Conservation (phyloP, 1,140 invertebrate genomes). For the Cydia pomonella region DNA sequence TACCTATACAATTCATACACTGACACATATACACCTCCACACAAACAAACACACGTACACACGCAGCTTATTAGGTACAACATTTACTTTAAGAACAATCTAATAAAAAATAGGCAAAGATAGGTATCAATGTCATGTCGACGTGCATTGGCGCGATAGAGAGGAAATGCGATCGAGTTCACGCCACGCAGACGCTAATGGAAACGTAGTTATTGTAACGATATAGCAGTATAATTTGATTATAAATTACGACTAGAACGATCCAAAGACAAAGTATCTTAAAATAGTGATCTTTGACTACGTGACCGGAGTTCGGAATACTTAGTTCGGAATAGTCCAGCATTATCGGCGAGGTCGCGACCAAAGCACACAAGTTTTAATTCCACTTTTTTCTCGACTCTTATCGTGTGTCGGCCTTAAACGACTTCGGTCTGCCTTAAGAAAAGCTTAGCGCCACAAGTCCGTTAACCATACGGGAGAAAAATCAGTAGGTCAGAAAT, state of each 20-base stretch:
- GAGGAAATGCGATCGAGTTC: too few species aligned
- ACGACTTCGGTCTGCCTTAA: conserved; percentile 18
- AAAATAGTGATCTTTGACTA: neutral
- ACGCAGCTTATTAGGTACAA: too few species aligned
- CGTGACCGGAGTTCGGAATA: neutral
- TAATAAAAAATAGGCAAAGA: too few species aligned
- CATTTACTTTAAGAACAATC: too few species aligned
- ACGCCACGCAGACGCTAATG: too few species aligned
- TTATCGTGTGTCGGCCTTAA: conserved; percentile 4
- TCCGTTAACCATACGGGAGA: neutral
- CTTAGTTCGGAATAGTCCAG: conserved; percentile 2
- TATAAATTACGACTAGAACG: neutral
- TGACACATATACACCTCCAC: too few species aligned
- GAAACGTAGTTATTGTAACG: too few species aligned
- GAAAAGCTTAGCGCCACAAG: neutral
- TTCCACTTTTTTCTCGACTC: neutral
- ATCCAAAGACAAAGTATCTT: neutral
- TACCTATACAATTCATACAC: too few species aligned
- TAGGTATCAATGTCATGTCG: too few species aligned
- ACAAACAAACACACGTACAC: too few species aligned
- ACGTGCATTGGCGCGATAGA: too few species aligned
- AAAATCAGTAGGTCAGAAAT: neutral
- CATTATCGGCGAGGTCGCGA: neutral
- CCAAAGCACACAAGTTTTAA: conserved; percentile 5
- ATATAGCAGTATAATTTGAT: too few species aligned